phyloP scores from a whole-genome alignment of 64 coral and sea anemone species.

The Actinia tenebrosa region DNA sequence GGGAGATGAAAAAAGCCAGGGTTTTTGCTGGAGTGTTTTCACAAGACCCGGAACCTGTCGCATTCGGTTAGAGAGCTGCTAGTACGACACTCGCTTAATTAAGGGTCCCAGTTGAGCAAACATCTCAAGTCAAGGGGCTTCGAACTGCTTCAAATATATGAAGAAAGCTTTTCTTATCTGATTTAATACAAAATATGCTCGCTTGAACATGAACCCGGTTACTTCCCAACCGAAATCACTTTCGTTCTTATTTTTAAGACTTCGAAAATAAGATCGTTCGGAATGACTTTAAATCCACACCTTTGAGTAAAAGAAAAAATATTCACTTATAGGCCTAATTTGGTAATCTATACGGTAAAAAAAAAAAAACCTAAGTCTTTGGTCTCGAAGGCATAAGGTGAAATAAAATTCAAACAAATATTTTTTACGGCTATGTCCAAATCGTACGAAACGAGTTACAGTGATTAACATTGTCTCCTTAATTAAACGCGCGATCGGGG shows the following conservation, averaged over 20 bases:
- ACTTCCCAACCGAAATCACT: background rate
- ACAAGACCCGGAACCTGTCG: conserved; percentile 1
- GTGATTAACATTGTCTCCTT: background rate
- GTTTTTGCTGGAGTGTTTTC: background rate
- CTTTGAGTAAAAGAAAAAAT: background rate
- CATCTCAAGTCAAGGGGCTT: background rate
- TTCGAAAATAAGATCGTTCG: background rate
- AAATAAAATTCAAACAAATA: background rate
- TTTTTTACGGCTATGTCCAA: background rate
- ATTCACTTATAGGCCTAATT: conserved; percentile 1
- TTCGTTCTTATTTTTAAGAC: background rate
- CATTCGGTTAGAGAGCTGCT: background rate
- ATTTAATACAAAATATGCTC: background rate
- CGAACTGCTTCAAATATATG: background rate
- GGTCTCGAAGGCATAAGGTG: background rate
- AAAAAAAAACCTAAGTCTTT: background rate
- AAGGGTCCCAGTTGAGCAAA: background rate
- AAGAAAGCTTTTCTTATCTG: conserved; percentile 2
- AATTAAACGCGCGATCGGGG: background rate
- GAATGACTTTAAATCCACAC: background rate
- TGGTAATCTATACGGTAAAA: background rate
- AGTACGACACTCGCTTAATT: background rate
- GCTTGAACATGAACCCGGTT: background rate
- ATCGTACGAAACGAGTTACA: background rate
- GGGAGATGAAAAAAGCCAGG: conserved; percentile 11